Evolutionary conservation across 1,140 invertebrate genomes (phyloP), one percentile per base, ranked within the genome.

Genomic region (Apis cerana): DNA sequence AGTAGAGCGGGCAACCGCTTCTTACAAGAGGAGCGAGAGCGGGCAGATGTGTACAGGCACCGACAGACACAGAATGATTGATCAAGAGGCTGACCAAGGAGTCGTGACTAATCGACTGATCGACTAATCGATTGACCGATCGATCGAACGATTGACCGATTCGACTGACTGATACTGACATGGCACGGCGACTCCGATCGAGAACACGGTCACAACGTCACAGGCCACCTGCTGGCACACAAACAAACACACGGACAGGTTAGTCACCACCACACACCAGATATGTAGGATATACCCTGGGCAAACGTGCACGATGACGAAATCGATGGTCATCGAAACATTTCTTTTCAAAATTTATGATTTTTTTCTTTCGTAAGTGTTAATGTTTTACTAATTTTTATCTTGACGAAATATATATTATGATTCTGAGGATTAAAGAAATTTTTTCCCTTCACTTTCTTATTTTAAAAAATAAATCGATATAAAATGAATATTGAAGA

Each of bases 161-260:
- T 87, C 71, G 84, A 90, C 75, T 88, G 89, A 91, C 85, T 90
- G 87, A 92, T 93, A 93, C 88, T 91, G 89, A 93, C 93, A 94
- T 93, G 93, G 93, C 91, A 94, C 93, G 93, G 92, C 93, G 93
- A 94, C 93, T 94, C 93, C 93, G 92, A 91, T 93, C 90, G 91
- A 94, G 90, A 93, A 94, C 90, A 93, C 92, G 93, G 93, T 94
- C 93, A 94, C 93, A 94, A 94, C 92, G 93, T 94, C 93, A 94
- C 93, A 94, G 93, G 93, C 93, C 93, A 94, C 93, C 93, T 94
- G 93, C 93, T 94, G 93, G 93, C 93, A 94, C 93, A 94, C 93
- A 94, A 94, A 94, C 92, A 94, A 94, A 94, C 93, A 94, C 93
- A 93, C 93, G 90, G 91, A 94, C 92, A 94, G 89, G 94, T 94